Conservation (phyloP, 2,888 invertebrate genomes). For the Pycnomerus fuliginosus region DNA sequence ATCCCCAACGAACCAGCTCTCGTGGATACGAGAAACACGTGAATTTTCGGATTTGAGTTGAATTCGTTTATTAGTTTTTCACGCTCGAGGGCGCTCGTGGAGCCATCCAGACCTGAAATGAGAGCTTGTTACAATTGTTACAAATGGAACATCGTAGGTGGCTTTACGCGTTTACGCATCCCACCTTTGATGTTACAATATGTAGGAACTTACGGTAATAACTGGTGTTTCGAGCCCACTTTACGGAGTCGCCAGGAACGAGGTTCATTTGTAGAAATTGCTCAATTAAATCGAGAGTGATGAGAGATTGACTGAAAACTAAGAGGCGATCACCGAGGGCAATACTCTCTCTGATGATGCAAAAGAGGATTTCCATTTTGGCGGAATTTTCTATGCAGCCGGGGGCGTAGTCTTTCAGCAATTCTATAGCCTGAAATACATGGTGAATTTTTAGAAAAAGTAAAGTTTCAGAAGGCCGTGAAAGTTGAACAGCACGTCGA, state of each 20-base stretch:
- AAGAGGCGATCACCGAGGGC: constrained; percentile 85
- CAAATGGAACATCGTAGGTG: too few relatives aligned
- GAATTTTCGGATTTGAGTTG: constrained; percentile 82
- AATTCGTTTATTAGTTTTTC: constrained; percentile 97
- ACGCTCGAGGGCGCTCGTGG: constrained; percentile 89
- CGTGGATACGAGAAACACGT: constrained; percentile 94
- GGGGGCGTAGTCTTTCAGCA: constrained; percentile 81
- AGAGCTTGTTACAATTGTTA: too few relatives aligned
- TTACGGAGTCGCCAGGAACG: constrained; percentile 67
- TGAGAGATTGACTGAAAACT: constrained; percentile 93
- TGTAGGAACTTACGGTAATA: constrained; percentile 82
- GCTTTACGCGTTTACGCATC: too few relatives aligned
- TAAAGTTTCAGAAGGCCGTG: too few relatives aligned
- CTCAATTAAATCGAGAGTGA: constrained; percentile 93
- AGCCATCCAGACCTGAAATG: constrained; percentile 84
- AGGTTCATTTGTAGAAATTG: constrained; percentile 78
- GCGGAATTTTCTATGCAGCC: constrained; percentile 91
- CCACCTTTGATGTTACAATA: neutral
- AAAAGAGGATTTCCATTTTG: constrained; percentile 93
- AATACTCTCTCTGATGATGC: constrained; percentile 86
- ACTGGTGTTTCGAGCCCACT: constrained; percentile 83
- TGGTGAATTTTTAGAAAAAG: too few relatives aligned
- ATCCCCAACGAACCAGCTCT: constrained; percentile 96
- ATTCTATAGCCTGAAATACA: constrained; percentile 72
- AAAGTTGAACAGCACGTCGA: too few relatives aligned